phyloP scores from a whole-genome alignment of 2,797 vertebrate genomes.

The Pseudochromis fuscus region DNA sequence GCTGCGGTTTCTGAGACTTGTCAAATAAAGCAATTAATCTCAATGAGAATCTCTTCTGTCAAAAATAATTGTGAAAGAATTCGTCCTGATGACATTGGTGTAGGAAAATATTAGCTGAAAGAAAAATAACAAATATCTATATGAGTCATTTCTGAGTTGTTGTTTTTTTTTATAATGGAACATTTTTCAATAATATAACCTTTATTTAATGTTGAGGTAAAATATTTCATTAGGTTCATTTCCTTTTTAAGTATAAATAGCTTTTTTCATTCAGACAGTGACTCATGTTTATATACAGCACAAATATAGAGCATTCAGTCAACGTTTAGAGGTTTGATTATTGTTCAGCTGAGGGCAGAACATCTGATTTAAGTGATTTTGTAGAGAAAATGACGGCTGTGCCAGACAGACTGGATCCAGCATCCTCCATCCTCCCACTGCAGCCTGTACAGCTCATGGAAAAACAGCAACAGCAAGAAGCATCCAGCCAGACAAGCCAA shows the following conservation, averaged over 20 bases:
- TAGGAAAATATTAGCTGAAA: conserved; percentile 7
- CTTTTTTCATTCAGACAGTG: conserved; percentile 41
- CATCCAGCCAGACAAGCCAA: not conserved
- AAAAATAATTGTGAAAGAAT: conserved; percentile 16
- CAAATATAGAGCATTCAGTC: conserved; percentile 29
- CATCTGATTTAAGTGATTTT: conserved; percentile 35
- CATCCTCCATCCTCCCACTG: not conserved
- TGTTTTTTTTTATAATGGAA: not conserved
- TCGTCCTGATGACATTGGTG: conserved; percentile 34
- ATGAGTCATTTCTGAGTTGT: not conserved
- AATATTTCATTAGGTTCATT: conserved; percentile 5
- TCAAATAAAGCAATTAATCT: conserved; percentile 58
- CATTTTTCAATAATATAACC: not conserved
- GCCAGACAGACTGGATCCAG: conserved; percentile 43
- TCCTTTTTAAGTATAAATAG: conserved; percentile 2
- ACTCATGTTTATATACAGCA: conserved; percentile 41
- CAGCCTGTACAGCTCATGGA: conserved; percentile 1
- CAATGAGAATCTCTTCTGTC: conserved; percentile 36
- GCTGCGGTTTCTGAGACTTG: conserved; percentile 33
- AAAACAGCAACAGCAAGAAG: not conserved
- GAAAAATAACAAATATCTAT: not conserved
- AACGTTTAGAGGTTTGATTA: conserved; percentile 19
- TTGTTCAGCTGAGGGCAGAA: conserved; percentile 15
- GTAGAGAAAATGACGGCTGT: conserved; percentile 27
- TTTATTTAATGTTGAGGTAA: not conserved